Conservation (phyloP, 2,888 invertebrate genomes). For the Caenorhabditis sp. region DNA sequence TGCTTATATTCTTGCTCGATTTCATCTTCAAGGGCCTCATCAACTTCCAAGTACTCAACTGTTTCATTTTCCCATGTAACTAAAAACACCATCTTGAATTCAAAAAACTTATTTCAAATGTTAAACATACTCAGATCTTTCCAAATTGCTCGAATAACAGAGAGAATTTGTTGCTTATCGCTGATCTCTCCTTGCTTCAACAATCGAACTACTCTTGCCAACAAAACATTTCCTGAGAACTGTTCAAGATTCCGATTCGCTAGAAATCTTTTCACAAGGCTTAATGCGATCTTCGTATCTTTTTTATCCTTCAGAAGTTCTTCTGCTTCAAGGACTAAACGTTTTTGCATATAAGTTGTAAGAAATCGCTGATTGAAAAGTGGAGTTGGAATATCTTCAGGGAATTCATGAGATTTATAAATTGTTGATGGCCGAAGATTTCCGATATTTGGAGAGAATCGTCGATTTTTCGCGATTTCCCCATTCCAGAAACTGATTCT, state of each 20-base stretch:
- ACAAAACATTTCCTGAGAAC: conserved; percentile 7
- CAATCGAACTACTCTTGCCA: conserved; percentile 20
- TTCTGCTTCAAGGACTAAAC: conserved; percentile 12
- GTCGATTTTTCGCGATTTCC: conserved; percentile 17
- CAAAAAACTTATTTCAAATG: not conserved
- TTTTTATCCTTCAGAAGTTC: conserved; percentile 12
- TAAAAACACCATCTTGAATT: conserved; percentile 20
- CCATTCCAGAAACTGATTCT: conserved; percentile 12
- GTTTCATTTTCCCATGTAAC: conserved; percentile 21
- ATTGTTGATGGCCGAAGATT: conserved; percentile 28
- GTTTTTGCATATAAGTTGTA: conserved; percentile 6
- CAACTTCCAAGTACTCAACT: conserved; percentile 14
- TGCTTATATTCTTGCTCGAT: conserved; percentile 14
- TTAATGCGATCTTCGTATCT: not conserved
- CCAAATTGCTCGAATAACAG: conserved; percentile 20
- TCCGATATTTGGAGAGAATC: conserved; percentile 33
- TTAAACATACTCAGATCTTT: conserved; percentile 22
- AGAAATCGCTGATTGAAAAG: conserved; percentile 32
- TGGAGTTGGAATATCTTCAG: conserved; percentile 18
- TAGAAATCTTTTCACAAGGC: conserved; percentile 4
- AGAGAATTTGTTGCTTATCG: conserved; percentile 35
- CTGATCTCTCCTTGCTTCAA: conserved; percentile 20
- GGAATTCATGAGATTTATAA: conserved; percentile 13
- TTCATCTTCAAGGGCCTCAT: conserved; percentile 13
- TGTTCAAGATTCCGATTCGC: conserved; percentile 5